phyloP scores from a whole-genome alignment of 2,797 vertebrate species.

The Manis crassicaudata region DNA sequence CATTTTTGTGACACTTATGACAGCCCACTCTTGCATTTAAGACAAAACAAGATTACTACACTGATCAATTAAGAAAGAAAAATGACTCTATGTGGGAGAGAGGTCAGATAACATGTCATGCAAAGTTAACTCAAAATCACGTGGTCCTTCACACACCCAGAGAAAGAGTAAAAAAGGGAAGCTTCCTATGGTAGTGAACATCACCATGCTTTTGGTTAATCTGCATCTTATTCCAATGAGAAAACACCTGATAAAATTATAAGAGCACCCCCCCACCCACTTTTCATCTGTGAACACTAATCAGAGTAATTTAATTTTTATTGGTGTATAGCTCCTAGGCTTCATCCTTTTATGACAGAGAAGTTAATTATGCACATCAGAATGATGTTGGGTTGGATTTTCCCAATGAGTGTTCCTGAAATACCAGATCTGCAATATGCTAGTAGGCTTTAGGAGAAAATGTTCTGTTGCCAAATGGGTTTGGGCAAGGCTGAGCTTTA shows the following conservation, averaged over 20 bases:
- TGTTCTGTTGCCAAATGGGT: background rate
- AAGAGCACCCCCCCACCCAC: background rate
- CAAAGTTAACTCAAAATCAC: background rate
- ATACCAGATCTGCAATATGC: background rate
- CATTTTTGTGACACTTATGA: background rate
- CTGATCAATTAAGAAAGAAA: background rate
- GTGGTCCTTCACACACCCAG: background rate
- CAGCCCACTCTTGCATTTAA: background rate
- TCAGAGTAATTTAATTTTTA: background rate
- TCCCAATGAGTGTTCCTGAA: background rate
- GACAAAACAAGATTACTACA: background rate
- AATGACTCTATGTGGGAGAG: background rate
- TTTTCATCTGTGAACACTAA: background rate
- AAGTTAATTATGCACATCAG: background rate
- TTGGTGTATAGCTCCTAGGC: background rate
- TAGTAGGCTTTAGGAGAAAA: background rate
- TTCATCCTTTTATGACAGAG: background rate
- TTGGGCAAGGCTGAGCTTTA: background rate
- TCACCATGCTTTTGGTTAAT: background rate
- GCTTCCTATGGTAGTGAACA: background rate
- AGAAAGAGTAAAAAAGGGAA: background rate
- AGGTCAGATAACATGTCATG: background rate
- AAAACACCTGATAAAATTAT: background rate
- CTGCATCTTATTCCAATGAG: background rate
- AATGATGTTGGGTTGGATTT: background rate